Conservation (phyloP, 2,113 vertebrate species). For the Empidonax alnorum region DNA sequence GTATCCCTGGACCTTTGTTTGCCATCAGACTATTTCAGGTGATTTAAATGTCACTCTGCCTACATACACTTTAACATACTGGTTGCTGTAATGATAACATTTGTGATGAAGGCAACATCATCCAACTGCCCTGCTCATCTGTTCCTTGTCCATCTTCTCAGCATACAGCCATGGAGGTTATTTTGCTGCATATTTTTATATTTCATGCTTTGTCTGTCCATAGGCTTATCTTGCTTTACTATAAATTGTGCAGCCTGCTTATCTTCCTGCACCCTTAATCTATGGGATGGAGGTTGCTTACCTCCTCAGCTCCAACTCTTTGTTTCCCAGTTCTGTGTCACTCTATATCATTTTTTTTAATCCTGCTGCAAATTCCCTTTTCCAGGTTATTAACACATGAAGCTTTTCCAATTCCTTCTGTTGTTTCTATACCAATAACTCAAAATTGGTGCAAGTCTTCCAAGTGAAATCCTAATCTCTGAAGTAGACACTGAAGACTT, state of each 20-base stretch:
- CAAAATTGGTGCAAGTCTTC: not conserved
- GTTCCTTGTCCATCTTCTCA: not conserved
- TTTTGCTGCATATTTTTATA: constrained; percentile 23
- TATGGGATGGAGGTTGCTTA: not conserved
- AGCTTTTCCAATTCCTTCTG: not conserved
- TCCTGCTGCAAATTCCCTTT: not conserved
- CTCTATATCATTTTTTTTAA: not conserved
- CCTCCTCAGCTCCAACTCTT: not conserved
- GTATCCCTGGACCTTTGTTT: not conserved
- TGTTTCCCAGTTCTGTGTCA: not conserved
- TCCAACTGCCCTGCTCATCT: not conserved
- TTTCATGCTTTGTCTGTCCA: constrained; percentile 48
- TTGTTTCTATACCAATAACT: not conserved
- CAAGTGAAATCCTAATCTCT: not conserved
- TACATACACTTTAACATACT: not conserved
- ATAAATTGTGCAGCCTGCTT: constrained; percentile 45
- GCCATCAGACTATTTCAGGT: not conserved
- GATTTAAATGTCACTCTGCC: constrained; percentile 27
- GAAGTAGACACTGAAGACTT: not conserved
- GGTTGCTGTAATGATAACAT: constrained; percentile 4
- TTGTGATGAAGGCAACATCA: constrained; percentile 1
- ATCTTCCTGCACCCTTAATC: constrained; percentile 40
- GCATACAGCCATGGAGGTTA: not conserved
- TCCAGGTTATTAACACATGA: not conserved
- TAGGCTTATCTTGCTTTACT: constrained; percentile 53